Evolutionary conservation across 2,888 invertebrate species (phyloP).

Genomic region (Myopa tessellatipennis): DNA sequence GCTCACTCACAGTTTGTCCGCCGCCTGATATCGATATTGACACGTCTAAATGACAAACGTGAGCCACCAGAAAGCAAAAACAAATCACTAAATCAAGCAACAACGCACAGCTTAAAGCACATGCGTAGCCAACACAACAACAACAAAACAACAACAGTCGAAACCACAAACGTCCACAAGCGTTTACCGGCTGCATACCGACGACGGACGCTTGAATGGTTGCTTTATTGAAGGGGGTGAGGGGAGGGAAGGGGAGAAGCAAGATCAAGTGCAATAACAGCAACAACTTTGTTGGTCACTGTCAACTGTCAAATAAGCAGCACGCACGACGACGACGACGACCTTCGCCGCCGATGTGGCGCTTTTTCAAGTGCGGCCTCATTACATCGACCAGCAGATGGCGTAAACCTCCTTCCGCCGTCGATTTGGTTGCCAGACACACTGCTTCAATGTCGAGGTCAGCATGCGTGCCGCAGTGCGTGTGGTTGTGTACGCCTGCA

Average conservation of each 20-base stretch:
- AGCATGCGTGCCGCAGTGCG: constrained; percentile 9
- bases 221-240: too few relatives aligned
- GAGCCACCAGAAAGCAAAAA: neutral
- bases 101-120: neutral
- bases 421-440: neutral
- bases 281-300: neutral
- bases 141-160: neutral
- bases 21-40: too few relatives aligned
- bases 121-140: neutral
- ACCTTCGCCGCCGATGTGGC: neutral
- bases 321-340: constrained; percentile 3
- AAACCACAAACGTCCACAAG: neutral
- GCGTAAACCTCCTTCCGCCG: neutral
- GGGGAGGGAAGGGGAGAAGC: neutral
- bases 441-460: constrained; percentile 19
- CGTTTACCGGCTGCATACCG: neutral
- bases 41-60: too few relatives aligned
- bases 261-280: constrained; percentile 28
- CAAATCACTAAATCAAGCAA: neutral
- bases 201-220: too few relatives aligned
- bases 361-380: constrained; percentile 13
- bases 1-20: too few relatives aligned
- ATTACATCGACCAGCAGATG: neutral
- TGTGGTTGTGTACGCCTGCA: constrained; percentile 1
- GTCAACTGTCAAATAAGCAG: neutral